Evolutionary conservation across 2,888 invertebrate genomes (phyloP).

Genomic region (Heliconius charithonia): DNA sequence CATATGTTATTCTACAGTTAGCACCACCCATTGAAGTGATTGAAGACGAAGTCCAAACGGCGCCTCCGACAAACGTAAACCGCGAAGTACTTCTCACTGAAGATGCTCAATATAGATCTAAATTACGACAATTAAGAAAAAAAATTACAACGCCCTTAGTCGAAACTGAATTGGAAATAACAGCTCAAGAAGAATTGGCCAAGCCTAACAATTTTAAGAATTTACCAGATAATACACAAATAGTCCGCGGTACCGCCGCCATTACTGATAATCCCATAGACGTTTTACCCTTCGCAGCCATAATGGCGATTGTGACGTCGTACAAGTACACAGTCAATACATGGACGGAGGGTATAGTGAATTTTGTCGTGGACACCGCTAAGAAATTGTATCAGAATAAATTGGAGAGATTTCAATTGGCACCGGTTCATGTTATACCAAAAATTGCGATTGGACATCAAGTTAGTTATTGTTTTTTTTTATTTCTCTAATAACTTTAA

Average conservation of each 20-base stretch:
- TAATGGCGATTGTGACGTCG: slow-evolving; percentile 85
- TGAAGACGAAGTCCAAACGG: slow-evolving; percentile 68
- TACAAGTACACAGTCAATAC: slow-evolving; percentile 84
- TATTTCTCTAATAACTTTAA: background rate
- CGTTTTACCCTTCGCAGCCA: slow-evolving; percentile 81
- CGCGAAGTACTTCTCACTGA: slow-evolving; percentile 69
- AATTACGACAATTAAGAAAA: slow-evolving; percentile 69
- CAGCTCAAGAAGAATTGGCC: slow-evolving; percentile 79
- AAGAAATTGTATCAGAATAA: slow-evolving; percentile 72
- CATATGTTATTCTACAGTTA: slow-evolving; percentile 53
- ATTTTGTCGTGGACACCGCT: slow-evolving; percentile 82
- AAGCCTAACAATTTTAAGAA: slow-evolving; percentile 83
- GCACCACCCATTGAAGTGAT: slow-evolving; percentile 57
- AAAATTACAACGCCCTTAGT: slow-evolving; percentile 69
- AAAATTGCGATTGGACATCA: slow-evolving; percentile 84
- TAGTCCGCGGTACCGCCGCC: slow-evolving; percentile 80
- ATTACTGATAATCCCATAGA: slow-evolving; percentile 65
- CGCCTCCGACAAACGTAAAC: slow-evolving; percentile 63
- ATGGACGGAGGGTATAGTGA: slow-evolving; percentile 85
- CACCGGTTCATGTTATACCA: slow-evolving; percentile 84
- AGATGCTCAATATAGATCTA: slow-evolving; percentile 68
- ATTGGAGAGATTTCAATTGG: slow-evolving; percentile 71
- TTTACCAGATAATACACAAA: slow-evolving; percentile 85
- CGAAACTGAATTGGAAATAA: slow-evolving; percentile 56
- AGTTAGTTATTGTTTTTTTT: slow-evolving; percentile 52